Evolutionary conservation across 2,888 invertebrate genomes (phyloP), one percentile per base, ranked within the genome.

Genomic region (Thereva unica): DNA sequence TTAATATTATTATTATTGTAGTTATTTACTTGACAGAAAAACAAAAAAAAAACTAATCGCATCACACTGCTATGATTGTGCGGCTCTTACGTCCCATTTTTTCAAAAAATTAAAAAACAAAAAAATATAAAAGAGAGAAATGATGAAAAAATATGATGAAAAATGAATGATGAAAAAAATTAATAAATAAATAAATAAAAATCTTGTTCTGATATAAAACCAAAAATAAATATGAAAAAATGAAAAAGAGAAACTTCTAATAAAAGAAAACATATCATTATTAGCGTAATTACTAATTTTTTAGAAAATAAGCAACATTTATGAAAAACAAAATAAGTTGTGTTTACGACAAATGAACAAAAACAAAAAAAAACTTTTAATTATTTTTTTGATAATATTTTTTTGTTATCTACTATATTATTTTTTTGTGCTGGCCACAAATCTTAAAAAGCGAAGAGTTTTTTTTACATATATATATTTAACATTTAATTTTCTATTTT

Each of bases 121-220:
- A 23, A 23, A 23, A 23, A 23, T 23, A 23, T 23, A 23, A 23
- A 2, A 23, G 23, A 23, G 23, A 23, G 23, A 23, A 23, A 23
- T 23, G 23, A 23, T n/a, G n/a, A 23, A 23, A 23, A 23, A 23
- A 23, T n/a, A n/a, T n/a, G n/a, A n/a, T n/a, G n/a, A 2, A 23
- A 23, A 23, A 23, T 23, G 23, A 23, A 23, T 23, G 23, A 23
- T 23, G 23, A 23, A 23, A 23, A 23, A 23, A 23, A 23, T 23
- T 2, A 23, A 23, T 23, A 23, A 23, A 23, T 23, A 23, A 23
- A 23, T 23, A 23, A 23, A 23, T 23, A 23, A 23, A 23, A 23
- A 61, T 61, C 50, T 61, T 61, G 61, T 61, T 61, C 61, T 61
- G 61, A 61, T 61, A 50, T 61, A 61, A 10, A 12, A 10, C 38